Base-by-base conservation (phyloP, 2,888 invertebrate species). In the Epirrhoe alternata region DNA sequence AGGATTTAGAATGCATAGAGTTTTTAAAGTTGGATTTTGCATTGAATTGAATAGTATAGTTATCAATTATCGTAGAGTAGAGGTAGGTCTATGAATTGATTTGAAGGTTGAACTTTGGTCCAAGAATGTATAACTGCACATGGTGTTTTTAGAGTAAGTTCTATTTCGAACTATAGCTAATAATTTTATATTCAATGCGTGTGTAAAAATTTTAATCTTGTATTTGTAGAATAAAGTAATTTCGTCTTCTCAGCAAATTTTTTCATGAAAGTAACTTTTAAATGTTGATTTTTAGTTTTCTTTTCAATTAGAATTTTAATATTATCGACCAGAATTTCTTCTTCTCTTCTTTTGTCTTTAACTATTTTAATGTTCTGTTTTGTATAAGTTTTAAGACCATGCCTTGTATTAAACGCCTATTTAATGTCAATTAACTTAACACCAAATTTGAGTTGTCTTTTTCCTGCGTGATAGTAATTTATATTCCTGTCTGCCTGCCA, bases 81-180 rank as follows among this genome's bases (percentile, higher is more conserved):
- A 72, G 55, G 70, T 77, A 79, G 78, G 70, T 73, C 78, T 83
- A 81, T 79, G 80, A 84, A 80, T 85, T 82, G 87, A 88, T 84
- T 83, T 85, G 87, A 92, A 89, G 92, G 92, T 93, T 93, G 92
- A 92, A 92, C 85, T 90, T 92, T 92, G 92, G 92, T 93, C 92
- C 92, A 93, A 93, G 88, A 90, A 85, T 86, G 87, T 89, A 91
- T 85, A 86, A 85, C 81, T 87, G 89, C 92, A 91, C 90, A 86
- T 86, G 86, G 89, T 88, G 88, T 90, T 86, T 58, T 75, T 91
- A 90, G 88, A 71, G 74, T 88, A 84, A 83, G 82, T 69, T 72
- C 72, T 71, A 67, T 70, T 74, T 71, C 74, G 63, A 57, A 49
- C 56, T 33, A 52, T 66, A 72, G 62, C 45, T 45, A 58, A 51